These are phyloP conservation scores for Syngnathus floridae DNA, from an alignment of 2,113 vertebrate species.

Conservation along the genomic window DNA sequence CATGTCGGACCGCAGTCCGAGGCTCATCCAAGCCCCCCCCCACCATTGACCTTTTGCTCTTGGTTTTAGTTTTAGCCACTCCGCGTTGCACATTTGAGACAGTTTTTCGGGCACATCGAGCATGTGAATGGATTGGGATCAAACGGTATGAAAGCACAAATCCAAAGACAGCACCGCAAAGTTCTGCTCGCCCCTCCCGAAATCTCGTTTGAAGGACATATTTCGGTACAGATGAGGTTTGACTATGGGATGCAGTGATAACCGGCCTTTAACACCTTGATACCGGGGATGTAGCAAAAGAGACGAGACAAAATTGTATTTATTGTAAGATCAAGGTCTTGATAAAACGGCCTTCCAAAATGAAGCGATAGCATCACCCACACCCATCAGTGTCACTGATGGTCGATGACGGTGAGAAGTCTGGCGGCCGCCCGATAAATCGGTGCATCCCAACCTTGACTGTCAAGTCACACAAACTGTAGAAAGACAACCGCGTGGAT, in stretches of 20 bases:
- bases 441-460: constrained; percentile 30
- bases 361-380: background rate
- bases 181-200: constrained; percentile 30
- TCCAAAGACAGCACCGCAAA: constrained; percentile 66
- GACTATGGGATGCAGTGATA: background rate
- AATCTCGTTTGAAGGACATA: constrained; percentile 35
- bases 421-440: background rate
- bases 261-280: background rate
- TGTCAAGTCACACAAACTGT: constrained; percentile 63
- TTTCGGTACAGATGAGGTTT: constrained; percentile 25
- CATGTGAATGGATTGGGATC: constrained; percentile 37
- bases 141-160: constrained; percentile 65
- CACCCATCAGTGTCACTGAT: background rate
- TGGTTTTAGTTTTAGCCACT: constrained; percentile 6
- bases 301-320: background rate
- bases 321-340: background rate
- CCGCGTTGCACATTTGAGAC: constrained; percentile 41
- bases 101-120: constrained; percentile 40
- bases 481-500: constrained; percentile 48
- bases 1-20: background rate
- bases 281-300: background rate
- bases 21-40: constrained; percentile 16
- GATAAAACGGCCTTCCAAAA: background rate
- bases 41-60: background rate
- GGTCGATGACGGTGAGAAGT: background rate